Percentiles rank a stretch among this genome's conserved stretches.
These are phyloP conservation scores for Actinia equina DNA, from an alignment of 64 coral and sea anemone species.

Conservation along the genomic window DNA sequence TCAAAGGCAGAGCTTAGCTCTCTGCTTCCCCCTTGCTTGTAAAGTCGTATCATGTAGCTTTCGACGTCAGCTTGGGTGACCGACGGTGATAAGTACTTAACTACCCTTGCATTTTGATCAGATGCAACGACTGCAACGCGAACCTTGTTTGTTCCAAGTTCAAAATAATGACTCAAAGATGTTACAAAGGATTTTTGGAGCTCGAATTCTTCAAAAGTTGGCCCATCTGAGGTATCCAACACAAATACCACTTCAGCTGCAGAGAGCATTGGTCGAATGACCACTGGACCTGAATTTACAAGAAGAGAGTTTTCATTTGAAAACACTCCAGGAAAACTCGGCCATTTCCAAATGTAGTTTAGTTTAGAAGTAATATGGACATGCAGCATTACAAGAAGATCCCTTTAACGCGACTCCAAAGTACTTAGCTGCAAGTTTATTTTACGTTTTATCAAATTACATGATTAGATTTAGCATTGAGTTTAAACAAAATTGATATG, in stretches of 20 bases:
- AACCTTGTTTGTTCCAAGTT: slow-evolving; percentile 43
- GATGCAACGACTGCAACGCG: slow-evolving; percentile 33
- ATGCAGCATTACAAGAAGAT: neutral
- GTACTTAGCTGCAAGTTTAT: neutral
- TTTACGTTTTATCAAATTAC: neutral
- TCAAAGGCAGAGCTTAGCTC: neutral
- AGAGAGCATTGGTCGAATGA: slow-evolving; percentile 22
- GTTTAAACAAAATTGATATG: too few relatives aligned
- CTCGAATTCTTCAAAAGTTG: slow-evolving; percentile 18
- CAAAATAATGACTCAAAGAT: slow-evolving; percentile 45
- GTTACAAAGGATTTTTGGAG: slow-evolving; percentile 45
- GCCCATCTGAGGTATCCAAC: slow-evolving; percentile 69
- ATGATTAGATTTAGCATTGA: too few relatives aligned
- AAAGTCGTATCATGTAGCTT: slow-evolving; percentile 9
- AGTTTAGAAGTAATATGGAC: neutral
- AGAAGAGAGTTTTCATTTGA: slow-evolving; percentile 17
- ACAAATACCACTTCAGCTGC: slow-evolving; percentile 69
- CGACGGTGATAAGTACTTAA: neutral
- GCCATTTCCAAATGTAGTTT: neutral
- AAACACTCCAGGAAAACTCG: neutral
- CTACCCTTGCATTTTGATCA: neutral
- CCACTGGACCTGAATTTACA: neutral
- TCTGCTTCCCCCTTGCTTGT: neutral
- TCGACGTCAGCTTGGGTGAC: slow-evolving; percentile 7
- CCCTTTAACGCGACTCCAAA: neutral